These are phyloP conservation scores for Ambastaia sidthimunki DNA, from an alignment of 2,797 vertebrate genomes.

Conservation along the genomic window DNA sequence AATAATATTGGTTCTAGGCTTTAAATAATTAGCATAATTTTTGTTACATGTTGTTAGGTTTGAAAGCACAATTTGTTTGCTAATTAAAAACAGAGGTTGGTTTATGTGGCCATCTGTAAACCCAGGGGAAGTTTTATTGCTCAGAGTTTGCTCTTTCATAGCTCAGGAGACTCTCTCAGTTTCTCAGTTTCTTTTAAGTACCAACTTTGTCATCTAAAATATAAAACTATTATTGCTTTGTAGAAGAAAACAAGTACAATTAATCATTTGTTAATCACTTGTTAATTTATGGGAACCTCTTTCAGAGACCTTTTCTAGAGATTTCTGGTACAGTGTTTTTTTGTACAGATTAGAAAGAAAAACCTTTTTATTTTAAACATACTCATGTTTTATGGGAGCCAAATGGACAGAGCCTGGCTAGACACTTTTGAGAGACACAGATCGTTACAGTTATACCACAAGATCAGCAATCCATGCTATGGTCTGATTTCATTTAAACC, in stretches of 20 bases:
- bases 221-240: neutral
- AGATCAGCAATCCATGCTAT: conserved; percentile 34
- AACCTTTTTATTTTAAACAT: conserved; percentile 22
- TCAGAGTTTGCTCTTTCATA: neutral
- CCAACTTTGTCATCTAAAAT: neutral
- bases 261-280: neutral
- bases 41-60: conserved; percentile 20
- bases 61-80: conserved; percentile 56
- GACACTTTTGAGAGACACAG: conserved; percentile 41
- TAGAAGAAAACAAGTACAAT: neutral
- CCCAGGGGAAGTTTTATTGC: neutral
- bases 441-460: conserved; percentile 41
- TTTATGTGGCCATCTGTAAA: conserved; percentile 45
- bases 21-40: conserved; percentile 41
- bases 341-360: neutral
- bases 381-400: conserved; percentile 34
- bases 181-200: neutral
- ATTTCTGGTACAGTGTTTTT: neutral
- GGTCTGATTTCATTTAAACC: conserved; percentile 47
- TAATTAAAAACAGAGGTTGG: conserved; percentile 63
- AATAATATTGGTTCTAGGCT: neutral
- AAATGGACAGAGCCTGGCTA: conserved; percentile 34
- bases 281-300: neutral
- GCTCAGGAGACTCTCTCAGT: neutral
- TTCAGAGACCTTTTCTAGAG: no score